A percentile compares a stretch with the other conserved stretches of the same genome.
phyloP scores from a whole-genome alignment of 2,797 vertebrate species.

The Eidolon dupreanum region DNA sequence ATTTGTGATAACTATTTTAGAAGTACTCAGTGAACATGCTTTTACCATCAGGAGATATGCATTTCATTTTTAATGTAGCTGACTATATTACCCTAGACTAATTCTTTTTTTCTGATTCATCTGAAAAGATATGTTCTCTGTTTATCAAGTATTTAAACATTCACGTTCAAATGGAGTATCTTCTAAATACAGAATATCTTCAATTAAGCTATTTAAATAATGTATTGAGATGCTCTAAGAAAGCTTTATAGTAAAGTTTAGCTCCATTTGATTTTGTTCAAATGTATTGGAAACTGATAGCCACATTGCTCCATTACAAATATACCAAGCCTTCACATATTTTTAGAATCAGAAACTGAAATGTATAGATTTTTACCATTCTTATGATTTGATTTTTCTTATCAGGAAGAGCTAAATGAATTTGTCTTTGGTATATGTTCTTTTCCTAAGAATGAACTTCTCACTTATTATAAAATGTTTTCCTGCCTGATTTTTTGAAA shows the following conservation, averaged over 20 bases:
- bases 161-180: not conserved
- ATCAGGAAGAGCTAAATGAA: not conserved
- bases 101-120: not conserved
- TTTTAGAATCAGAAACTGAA: not conserved
- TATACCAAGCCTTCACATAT: not conserved
- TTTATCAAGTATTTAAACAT: conserved; percentile 44
- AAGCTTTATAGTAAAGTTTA: conserved; percentile 32
- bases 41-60: not conserved
- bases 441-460: not conserved
- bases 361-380: conserved; percentile 15
- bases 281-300: not conserved
- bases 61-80: conserved; percentile 1
- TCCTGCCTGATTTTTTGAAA: not conserved
- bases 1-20: not conserved
- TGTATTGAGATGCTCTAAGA: conserved; percentile 28
- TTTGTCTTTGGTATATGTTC: not conserved
- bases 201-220: conserved; percentile 52
- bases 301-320: not conserved
- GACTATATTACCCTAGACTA: not conserved
- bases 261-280: conserved; percentile 23
- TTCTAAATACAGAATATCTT: conserved; percentile 17
- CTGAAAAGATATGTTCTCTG: not conserved
- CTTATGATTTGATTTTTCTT: not conserved
- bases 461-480: conserved; percentile 9
- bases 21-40: not conserved